phyloP scores from a whole-genome alignment of 1,140 invertebrate genomes.

The Drosophila bifasciata region DNA sequence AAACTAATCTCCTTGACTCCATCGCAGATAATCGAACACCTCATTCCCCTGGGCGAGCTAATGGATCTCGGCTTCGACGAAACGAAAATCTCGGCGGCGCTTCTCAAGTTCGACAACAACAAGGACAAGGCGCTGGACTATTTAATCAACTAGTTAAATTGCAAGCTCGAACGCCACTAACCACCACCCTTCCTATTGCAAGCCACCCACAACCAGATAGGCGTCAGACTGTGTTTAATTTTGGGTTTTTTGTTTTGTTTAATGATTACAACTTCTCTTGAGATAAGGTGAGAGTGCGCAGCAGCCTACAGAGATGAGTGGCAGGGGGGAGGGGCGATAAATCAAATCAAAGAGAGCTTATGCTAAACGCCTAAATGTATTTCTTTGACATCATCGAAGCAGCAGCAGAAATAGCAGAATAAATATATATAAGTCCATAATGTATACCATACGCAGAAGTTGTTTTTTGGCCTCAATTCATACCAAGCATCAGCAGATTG shows the following conservation, averaged over 20 bases:
- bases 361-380: conserved; percentile 50
- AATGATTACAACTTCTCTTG: conserved; percentile 40
- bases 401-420: conserved; percentile 48
- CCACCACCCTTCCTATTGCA: conserved; percentile 12
- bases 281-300: conserved; percentile 29
- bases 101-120: conserved; percentile 91
- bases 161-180: conserved; percentile 16
- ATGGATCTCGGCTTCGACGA: conserved; percentile 93
- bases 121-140: conserved; percentile 94
- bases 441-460: conserved; percentile 11
- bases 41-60: conserved; percentile 88
- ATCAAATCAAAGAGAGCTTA: conserved; percentile 30
- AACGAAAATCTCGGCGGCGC: conserved; percentile 89
- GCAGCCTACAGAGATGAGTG: too few relatives aligned
- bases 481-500: conserved; percentile 88
- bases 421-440: conserved; percentile 50
- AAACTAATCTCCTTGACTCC: conserved; percentile 7
- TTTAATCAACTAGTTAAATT: conserved; percentile 88
- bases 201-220: not conserved
- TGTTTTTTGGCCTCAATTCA: conserved; percentile 52
- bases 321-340: not conserved
- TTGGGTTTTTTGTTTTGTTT: conserved; percentile 33
- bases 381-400: conserved; percentile 34
- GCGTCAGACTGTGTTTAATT: conserved; percentile 31
- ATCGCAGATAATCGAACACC: conserved; percentile 88